These are phyloP conservation scores for Molothrus ater DNA, from an alignment of 2,797 vertebrate species.

Conservation along the genomic window DNA sequence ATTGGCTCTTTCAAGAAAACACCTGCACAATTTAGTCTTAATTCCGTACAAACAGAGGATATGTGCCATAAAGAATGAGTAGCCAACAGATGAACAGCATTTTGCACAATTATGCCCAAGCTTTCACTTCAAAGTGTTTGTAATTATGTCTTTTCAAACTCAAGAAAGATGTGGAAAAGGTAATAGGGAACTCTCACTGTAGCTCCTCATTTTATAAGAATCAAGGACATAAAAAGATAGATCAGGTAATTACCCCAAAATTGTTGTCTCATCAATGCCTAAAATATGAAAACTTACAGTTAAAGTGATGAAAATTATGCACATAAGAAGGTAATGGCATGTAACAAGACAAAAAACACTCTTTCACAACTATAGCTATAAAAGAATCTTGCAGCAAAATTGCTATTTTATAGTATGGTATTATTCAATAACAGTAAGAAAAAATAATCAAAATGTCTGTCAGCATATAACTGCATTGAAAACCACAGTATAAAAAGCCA, in stretches of 20 bases:
- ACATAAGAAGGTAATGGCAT: background rate
- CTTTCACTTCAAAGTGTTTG: background rate
- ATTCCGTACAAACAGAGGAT: background rate
- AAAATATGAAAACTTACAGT: background rate
- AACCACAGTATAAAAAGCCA: background rate
- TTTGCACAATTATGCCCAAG: background rate
- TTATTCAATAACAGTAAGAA: background rate
- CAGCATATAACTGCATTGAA: background rate
- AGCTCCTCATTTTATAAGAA: background rate
- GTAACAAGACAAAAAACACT: background rate
- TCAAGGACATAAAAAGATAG: background rate
- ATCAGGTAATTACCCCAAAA: background rate
- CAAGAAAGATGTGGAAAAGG: background rate
- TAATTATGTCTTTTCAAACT: background rate
- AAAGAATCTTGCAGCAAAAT: background rate
- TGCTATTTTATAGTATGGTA: background rate
- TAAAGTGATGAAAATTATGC: background rate
- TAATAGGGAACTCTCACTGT: background rate
- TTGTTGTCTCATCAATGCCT: background rate
- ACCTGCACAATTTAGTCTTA: background rate
- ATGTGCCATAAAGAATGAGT: background rate
- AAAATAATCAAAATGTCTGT: background rate
- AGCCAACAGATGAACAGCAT: background rate
- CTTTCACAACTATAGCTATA: background rate
- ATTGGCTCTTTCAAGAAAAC: background rate